Evolutionary conservation across 2,113 vertebrate genomes (phyloP).

Genomic region (Podarcis cretensis): DNA sequence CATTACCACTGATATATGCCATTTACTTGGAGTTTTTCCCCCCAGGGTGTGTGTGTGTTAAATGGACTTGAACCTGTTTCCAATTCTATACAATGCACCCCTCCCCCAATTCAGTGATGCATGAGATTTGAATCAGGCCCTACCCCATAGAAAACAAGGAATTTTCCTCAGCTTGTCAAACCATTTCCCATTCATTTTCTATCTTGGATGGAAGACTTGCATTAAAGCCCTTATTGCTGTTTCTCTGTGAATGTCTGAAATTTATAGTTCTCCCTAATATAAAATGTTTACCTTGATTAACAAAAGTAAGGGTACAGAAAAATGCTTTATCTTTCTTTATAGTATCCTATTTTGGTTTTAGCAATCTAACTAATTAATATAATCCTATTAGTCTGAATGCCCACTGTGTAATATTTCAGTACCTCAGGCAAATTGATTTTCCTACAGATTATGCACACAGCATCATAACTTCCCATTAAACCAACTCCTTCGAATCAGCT

Average conservation of each 20-base stretch:
- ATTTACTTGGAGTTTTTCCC: no score
- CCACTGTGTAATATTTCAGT: constrained; percentile 40
- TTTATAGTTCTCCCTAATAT: background rate
- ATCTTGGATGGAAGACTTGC: background rate
- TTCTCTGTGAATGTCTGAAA: constrained; percentile 25
- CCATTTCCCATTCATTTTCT: background rate
- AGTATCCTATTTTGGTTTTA: constrained; percentile 36
- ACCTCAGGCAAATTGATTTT: constrained; percentile 52
- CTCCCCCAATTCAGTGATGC: background rate
- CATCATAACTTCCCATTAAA: constrained; percentile 51
- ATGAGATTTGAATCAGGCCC: background rate
- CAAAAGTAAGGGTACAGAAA: constrained; percentile 3
- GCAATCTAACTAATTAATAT: constrained; percentile 47
- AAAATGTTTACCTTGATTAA: constrained; percentile 37
- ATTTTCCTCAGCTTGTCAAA: accelerated
- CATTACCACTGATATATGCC: background rate
- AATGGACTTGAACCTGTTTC: background rate
- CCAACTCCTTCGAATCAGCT: constrained; percentile 19
- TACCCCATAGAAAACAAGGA: background rate
- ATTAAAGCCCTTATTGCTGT: background rate
- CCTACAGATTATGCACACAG: constrained; percentile 34
- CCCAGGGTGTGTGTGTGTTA: background rate
- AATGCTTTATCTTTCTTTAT: background rate
- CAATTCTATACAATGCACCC: background rate
- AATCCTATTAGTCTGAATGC: constrained; percentile 34